Evolutionary conservation across 2,888 invertebrate genomes (phyloP).

Genomic region (Noctua pronuba): DNA sequence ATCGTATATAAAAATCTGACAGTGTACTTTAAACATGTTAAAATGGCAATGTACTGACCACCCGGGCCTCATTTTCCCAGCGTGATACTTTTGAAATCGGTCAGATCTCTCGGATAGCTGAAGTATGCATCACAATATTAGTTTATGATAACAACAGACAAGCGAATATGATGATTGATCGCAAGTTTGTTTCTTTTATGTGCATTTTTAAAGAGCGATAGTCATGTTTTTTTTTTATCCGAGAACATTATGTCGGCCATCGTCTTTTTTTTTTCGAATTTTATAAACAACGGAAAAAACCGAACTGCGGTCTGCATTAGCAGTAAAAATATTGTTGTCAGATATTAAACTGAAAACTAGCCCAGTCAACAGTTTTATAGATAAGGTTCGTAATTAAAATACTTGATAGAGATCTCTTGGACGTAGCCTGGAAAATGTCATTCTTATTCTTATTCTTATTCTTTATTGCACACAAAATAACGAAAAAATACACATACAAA

Average conservation of each 20-base stretch:
- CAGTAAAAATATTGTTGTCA: constrained; percentile 28
- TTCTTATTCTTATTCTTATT: too few species aligned
- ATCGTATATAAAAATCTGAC: constrained; percentile 20
- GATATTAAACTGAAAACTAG: background rate
- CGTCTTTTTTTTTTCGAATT: background rate
- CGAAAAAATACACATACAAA: too few species aligned
- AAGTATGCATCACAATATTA: constrained; percentile 50
- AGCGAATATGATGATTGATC: constrained; percentile 45
- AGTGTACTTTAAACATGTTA: constrained; percentile 13
- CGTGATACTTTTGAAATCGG: constrained; percentile 34
- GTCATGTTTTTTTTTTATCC: background rate
- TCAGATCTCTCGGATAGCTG: constrained; percentile 25
- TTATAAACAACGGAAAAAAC: background rate
- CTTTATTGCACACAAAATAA: too few species aligned
- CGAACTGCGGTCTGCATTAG: background rate
- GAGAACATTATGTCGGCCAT: background rate
- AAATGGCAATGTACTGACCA: constrained; percentile 18
- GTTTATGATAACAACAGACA: constrained; percentile 45
- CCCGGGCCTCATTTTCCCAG: constrained; percentile 20
- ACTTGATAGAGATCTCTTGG: background rate
- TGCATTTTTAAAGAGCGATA: background rate
- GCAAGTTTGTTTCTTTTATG: background rate
- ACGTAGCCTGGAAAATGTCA: too few species aligned
- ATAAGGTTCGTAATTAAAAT: constrained; percentile 7
- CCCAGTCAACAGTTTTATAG: background rate